Evolutionary conservation across 2,113 vertebrate genomes (phyloP).

Genomic region (Tachycineta bicolor): DNA sequence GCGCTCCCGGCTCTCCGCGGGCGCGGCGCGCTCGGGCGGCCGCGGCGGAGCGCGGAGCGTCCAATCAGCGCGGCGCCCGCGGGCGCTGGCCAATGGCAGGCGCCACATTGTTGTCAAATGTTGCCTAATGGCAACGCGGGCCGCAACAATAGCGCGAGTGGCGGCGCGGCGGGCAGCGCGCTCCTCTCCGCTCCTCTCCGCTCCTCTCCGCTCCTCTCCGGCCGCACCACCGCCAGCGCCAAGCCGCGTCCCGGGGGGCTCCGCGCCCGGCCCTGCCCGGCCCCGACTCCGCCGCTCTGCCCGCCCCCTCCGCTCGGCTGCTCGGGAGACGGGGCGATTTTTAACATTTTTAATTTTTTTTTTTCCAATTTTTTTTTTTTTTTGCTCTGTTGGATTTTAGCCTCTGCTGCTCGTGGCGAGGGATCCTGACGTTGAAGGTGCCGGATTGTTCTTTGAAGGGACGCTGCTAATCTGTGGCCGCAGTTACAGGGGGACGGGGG

Average conservation of each 20-base stretch:
- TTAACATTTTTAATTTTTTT: background rate
- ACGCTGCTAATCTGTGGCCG: background rate
- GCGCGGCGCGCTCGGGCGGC: background rate
- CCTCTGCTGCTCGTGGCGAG: background rate
- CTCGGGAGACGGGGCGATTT: background rate
- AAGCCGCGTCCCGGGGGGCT: background rate
- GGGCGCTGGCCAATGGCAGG: background rate
- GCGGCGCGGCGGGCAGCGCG: background rate
- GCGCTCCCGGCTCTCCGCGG: background rate
- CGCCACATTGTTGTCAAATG: background rate
- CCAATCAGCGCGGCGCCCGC: background rate
- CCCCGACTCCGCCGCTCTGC: too few relatives aligned
- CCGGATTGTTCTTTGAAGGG: background rate
- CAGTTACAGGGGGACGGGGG: background rate
- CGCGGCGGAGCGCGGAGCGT: background rate
- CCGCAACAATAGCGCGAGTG: background rate
- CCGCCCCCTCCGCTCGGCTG: background rate
- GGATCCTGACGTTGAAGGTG: conserved; percentile 1
- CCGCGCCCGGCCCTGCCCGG: background rate
- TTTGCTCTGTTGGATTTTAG: background rate
- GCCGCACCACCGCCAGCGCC: background rate
- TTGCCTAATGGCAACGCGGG: background rate
- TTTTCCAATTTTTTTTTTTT: background rate
- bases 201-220: background rate
- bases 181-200: background rate